Evolutionary conservation across 2,113 vertebrate genomes (phyloP).

Genomic region (Madoqua kirkii): DNA sequence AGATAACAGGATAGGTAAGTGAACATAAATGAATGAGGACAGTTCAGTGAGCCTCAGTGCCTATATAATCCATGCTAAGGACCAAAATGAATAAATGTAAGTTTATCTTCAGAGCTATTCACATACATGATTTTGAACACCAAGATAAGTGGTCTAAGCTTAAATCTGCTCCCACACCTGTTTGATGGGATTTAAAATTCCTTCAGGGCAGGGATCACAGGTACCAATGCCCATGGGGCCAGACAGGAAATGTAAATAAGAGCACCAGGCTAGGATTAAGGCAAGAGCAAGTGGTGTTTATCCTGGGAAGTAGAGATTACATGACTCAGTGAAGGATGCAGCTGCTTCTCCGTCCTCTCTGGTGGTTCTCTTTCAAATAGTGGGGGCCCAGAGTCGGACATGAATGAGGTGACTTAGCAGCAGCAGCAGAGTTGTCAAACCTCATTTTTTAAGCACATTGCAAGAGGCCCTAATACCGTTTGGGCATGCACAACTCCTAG

Average conservation of each 20-base stretch:
- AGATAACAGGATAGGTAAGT: neutral
- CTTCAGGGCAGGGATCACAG: neutral
- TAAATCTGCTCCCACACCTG: neutral
- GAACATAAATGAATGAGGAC: neutral
- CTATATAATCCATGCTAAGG: neutral
- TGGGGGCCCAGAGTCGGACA: neutral
- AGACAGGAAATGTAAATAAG: neutral
- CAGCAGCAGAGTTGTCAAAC: neutral
- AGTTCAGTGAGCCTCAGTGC: neutral
- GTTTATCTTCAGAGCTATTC: neutral
- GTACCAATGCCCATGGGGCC: neutral
- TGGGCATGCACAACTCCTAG: neutral
- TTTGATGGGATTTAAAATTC: neutral
- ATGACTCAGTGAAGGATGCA: neutral
- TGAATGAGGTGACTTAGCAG: too few species aligned
- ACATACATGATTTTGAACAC: neutral
- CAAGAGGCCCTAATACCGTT: neutral
- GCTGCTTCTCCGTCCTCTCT: neutral
- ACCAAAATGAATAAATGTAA: neutral
- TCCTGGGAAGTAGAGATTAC: neutral
- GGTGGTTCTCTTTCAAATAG: neutral
- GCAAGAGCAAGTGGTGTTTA: neutral
- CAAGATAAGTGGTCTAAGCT: neutral
- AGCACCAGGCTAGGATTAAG: neutral
- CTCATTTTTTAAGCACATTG: neutral